These are phyloP conservation scores for Drosophila pullipes DNA, from an alignment of 2,888 invertebrate genomes.

Conservation along the genomic window DNA sequence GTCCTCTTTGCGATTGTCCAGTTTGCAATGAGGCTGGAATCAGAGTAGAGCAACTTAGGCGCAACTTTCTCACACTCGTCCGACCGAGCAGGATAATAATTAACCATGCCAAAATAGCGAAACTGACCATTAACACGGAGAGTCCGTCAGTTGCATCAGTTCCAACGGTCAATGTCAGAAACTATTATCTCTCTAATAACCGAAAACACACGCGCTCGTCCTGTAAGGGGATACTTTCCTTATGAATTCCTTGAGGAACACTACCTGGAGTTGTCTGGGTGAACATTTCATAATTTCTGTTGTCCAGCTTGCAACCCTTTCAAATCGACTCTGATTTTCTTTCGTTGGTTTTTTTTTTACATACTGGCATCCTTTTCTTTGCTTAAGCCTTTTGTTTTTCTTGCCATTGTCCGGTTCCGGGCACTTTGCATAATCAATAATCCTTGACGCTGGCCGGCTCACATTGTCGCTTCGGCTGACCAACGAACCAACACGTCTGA, in stretches of 20 bases:
- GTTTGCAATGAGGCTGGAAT: constrained; percentile 29
- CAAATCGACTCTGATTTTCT: constrained; percentile 20
- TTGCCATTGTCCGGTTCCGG: constrained; percentile 67
- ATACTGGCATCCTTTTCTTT: constrained; percentile 62
- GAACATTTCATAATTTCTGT: constrained; percentile 62
- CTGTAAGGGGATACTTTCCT: constrained; percentile 78
- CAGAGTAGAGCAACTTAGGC: constrained; percentile 53
- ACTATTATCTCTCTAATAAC: constrained; percentile 84
- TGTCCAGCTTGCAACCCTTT: constrained; percentile 71
- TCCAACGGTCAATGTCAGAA: constrained; percentile 75
- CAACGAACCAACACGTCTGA: constrained; percentile 79
- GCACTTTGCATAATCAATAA: constrained; percentile 85
- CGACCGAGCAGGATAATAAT: constrained; percentile 71
- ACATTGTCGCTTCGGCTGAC: constrained; percentile 80
- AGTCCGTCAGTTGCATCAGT: constrained; percentile 36
- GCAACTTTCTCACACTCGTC: constrained; percentile 80
- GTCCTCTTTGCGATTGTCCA: constrained; percentile 27
- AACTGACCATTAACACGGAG: constrained; percentile 82
- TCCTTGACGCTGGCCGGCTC: constrained; percentile 82
- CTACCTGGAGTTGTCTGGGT: constrained; percentile 17
- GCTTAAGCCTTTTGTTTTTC: constrained; percentile 80
- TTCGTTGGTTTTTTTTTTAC: constrained; percentile 16
- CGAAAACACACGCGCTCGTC: constrained; percentile 82
- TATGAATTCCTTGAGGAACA: constrained; percentile 64
- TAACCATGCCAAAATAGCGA: constrained; percentile 83